These are phyloP conservation scores for Latrodectus geometricus DNA, from an alignment of 1,140 invertebrate species.

Conservation along the genomic window DNA sequence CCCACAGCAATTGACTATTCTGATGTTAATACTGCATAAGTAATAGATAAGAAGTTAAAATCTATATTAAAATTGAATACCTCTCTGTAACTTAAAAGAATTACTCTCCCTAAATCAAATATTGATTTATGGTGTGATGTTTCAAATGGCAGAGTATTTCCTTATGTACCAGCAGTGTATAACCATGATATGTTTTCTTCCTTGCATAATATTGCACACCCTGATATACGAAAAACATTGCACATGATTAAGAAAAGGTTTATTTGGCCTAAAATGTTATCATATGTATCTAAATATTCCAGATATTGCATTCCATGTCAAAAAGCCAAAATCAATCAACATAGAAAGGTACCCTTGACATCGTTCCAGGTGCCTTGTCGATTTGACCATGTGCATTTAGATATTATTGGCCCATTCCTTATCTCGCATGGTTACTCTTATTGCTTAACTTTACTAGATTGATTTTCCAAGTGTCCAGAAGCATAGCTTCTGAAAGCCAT, in stretches of 20 bases:
- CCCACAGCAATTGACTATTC: too few species aligned
- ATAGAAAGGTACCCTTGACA: constrained; percentile 50
- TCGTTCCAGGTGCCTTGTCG: constrained; percentile 16
- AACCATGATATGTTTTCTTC: constrained; percentile 15
- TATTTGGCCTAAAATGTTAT: constrained; percentile 47
- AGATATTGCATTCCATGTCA: constrained; percentile 40
- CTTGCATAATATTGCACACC: constrained; percentile 57
- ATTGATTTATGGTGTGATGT: constrained; percentile 25
- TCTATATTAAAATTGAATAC: background rate
- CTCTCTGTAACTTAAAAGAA: background rate
- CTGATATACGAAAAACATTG: constrained; percentile 12
- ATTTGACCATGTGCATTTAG: constrained; percentile 71
- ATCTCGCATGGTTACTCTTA: constrained; percentile 67
- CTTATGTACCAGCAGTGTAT: constrained; percentile 32
- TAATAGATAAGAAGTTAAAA: constrained; percentile 14
- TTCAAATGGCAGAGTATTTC: background rate
- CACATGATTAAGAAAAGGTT: constrained; percentile 17
- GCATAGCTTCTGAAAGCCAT: constrained; percentile 68
- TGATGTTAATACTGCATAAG: too few species aligned
- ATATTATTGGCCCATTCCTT: constrained; percentile 71
- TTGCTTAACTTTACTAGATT: constrained; percentile 69
- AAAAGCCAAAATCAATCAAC: constrained; percentile 46
- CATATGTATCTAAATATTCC: constrained; percentile 19
- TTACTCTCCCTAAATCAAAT: background rate
- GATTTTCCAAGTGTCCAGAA: constrained; percentile 69